Evolutionary conservation across 2,888 invertebrate species (phyloP).

Genomic region (Mystacides longicornis): DNA sequence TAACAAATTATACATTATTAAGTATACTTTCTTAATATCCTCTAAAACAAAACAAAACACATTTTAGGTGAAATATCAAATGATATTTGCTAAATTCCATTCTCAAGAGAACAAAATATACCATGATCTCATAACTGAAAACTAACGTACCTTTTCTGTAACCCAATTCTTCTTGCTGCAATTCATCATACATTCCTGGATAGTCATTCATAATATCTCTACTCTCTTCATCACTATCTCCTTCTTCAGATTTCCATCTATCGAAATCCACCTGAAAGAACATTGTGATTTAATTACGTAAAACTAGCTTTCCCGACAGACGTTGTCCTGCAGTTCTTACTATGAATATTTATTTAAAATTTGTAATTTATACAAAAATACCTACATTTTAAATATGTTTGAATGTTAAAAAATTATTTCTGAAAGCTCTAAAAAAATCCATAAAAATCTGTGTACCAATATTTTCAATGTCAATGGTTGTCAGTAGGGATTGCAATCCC

Average conservation of each 20-base stretch:
- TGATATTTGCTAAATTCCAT: neutral
- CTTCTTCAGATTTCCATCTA: slow-evolving; percentile 78
- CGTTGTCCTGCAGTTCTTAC: too few species aligned
- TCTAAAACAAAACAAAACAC: slow-evolving; percentile 45
- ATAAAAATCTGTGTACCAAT: too few species aligned
- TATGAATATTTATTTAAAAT: too few species aligned
- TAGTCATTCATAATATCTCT: slow-evolving; percentile 71
- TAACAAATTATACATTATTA: slow-evolving; percentile 81
- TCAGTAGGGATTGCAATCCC: too few species aligned
- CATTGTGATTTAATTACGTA: too few species aligned
- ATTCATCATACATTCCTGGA: slow-evolving; percentile 63
- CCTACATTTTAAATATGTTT: too few species aligned
- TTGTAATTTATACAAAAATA: too few species aligned
- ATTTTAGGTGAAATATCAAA: too few species aligned
- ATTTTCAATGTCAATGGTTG: too few species aligned
- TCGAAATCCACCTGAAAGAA: slow-evolving; percentile 73
- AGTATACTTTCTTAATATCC: slow-evolving; percentile 73
- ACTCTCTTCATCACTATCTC: slow-evolving; percentile 60
- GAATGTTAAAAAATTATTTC: too few species aligned
- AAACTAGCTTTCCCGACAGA: too few species aligned
- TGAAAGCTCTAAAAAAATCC: too few species aligned
- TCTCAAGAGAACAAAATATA: neutral
- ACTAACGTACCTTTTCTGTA: slow-evolving; percentile 59
- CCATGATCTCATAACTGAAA: neutral
- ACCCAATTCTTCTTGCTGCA: slow-evolving; percentile 71